phyloP scores from a whole-genome alignment of 2,113 vertebrate genomes.

The Tragelaphus imberbis region DNA sequence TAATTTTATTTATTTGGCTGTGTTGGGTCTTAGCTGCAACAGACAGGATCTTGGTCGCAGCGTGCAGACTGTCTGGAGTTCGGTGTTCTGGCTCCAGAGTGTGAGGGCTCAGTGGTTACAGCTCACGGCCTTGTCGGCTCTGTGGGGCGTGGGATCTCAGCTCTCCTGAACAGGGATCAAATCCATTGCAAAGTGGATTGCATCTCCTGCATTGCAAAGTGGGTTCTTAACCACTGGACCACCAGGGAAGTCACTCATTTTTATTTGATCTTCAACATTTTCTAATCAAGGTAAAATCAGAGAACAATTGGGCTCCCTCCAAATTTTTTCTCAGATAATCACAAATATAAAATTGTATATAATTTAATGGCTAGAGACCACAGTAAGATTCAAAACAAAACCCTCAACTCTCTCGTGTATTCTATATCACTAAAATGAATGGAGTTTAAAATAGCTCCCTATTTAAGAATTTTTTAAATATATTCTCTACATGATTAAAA shows the following conservation, averaged over 20 bases:
- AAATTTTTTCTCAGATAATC: neutral
- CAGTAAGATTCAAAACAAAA: neutral
- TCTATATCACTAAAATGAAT: neutral
- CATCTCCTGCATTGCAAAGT: neutral
- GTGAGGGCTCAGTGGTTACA: neutral
- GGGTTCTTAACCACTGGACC: neutral
- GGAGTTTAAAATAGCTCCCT: neutral
- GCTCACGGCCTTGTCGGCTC: neutral
- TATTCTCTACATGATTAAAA: neutral
- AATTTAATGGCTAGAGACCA: neutral
- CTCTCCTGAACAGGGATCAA: neutral
- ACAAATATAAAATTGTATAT: neutral
- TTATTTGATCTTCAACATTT: neutral
- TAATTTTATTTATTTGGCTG: neutral
- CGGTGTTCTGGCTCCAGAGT: neutral
- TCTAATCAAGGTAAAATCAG: neutral
- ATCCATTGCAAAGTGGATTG: accelerated
- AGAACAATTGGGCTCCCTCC: neutral
- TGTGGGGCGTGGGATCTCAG: neutral
- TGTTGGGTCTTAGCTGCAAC: neutral
- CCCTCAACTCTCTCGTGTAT: neutral
- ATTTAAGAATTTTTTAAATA: neutral
- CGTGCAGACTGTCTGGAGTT: neutral
- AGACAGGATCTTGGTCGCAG: neutral
- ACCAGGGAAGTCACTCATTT: neutral